phyloP scores from a whole-genome alignment of 2,113 vertebrate genomes.

The Pungitius pungitius region DNA sequence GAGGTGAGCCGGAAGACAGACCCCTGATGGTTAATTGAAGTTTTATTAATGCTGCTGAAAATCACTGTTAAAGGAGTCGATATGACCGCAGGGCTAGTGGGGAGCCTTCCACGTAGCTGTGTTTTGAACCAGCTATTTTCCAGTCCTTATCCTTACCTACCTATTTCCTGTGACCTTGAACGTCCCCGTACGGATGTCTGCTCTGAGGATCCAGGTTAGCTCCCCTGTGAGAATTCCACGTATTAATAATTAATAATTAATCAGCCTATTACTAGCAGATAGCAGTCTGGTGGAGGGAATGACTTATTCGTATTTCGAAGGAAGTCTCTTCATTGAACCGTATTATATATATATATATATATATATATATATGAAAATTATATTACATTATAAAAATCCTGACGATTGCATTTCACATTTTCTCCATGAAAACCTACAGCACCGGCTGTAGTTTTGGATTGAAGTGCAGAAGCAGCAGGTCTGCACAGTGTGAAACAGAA shows the following conservation, averaged over 20 bases:
- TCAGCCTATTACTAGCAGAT: conserved; percentile 73
- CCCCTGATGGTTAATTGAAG: conserved; percentile 81
- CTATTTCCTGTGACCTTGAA: conserved; percentile 81
- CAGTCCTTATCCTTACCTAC: conserved; percentile 71
- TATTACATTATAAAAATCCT: conserved; percentile 5
- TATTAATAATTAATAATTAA: conserved; percentile 84
- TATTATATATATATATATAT: too few relatives aligned
- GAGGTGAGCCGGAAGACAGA: conserved; percentile 68
- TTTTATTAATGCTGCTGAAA: conserved; percentile 78
- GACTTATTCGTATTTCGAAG: conserved; percentile 57
- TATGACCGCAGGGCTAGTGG: conserved; percentile 73
- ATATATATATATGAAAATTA: too few relatives aligned
- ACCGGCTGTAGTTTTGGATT: background rate
- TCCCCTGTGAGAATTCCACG: conserved; percentile 74
- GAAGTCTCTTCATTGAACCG: conserved; percentile 56
- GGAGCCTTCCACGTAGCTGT: conserved; percentile 65
- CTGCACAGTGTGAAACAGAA: background rate
- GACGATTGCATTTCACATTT: background rate
- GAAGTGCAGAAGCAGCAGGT: background rate
- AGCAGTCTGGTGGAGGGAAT: conserved; percentile 61
- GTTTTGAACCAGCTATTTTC: conserved; percentile 80
- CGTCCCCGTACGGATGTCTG: conserved; percentile 74
- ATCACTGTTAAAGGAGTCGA: conserved; percentile 65
- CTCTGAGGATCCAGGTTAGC: conserved; percentile 63
- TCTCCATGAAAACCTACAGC: background rate